phyloP scores from a whole-genome alignment of 2,888 invertebrate genomes.

The Aleiodes testaceus region DNA sequence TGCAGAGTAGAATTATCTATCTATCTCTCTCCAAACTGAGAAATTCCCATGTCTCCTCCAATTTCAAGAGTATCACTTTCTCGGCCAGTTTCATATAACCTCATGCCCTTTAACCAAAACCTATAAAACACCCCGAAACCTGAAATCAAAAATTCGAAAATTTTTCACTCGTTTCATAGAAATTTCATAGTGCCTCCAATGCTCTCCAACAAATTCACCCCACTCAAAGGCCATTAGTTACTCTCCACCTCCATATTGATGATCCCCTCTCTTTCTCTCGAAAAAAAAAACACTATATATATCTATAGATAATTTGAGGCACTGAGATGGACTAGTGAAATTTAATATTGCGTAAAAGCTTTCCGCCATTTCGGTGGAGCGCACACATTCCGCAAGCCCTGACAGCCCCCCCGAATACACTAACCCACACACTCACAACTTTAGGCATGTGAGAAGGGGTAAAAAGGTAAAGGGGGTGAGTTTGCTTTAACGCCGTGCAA shows the following conservation, averaged over 20 bases:
- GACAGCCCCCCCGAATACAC: constrained; percentile 24
- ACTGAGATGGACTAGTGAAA: constrained; percentile 40
- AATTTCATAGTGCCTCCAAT: too few species aligned
- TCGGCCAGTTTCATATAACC: too few species aligned
- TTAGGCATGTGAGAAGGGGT: constrained; percentile 27
- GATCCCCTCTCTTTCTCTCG: background rate
- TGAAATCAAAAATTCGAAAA: too few species aligned
- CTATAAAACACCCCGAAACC: too few species aligned
- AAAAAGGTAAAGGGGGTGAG: constrained; percentile 43
- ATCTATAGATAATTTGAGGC: constrained; percentile 19
- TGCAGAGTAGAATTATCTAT: too few species aligned
- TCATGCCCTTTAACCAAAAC: too few species aligned
- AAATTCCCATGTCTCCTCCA: too few species aligned
- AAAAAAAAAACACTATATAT: constrained; percentile 37
- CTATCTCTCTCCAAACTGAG: too few species aligned
- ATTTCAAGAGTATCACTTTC: too few species aligned
- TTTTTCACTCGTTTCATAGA: too few species aligned
- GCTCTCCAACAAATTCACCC: too few species aligned
- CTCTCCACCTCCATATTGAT: constrained; percentile 7
- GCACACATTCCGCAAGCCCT: constrained; percentile 25
- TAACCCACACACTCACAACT: constrained; percentile 17
- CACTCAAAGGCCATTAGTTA: background rate
- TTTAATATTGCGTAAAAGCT: constrained; percentile 56
- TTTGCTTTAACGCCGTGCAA: constrained; percentile 55
- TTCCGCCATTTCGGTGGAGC: constrained; percentile 48